These are phyloP conservation scores for Dasypogon diadema DNA, from an alignment of 2,888 invertebrate species.

Conservation along the genomic window DNA sequence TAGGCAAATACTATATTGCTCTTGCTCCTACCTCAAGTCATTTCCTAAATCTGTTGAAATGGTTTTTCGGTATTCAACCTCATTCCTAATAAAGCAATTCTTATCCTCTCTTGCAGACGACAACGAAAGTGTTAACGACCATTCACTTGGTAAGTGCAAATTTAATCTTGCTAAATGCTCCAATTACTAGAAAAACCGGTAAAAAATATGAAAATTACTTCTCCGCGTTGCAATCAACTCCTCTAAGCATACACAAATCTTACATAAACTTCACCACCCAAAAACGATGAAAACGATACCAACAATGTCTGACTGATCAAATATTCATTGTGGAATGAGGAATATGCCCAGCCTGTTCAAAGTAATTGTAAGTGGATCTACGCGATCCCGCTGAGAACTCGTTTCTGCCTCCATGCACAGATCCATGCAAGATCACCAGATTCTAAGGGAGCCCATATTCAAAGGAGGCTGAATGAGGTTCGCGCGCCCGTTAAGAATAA, in stretches of 20 bases:
- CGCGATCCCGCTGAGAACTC: conserved; percentile 18
- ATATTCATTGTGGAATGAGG: conserved; percentile 42
- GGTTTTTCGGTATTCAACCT: too few species aligned
- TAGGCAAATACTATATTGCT: too few species aligned
- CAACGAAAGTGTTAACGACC: conserved; percentile 25
- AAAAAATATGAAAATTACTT: neutral
- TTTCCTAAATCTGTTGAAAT: too few species aligned
- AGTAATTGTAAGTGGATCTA: conserved; percentile 44
- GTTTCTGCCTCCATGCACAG: conserved; percentile 32
- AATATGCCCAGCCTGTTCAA: conserved; percentile 31
- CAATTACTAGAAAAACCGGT: conserved; percentile 27
- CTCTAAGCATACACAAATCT: neutral
- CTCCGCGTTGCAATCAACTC: neutral
- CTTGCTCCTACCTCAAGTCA: too few species aligned
- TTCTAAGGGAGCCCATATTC: conserved; percentile 32
- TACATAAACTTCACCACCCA: neutral
- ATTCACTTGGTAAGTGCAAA: conserved; percentile 39
- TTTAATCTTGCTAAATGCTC: conserved; percentile 6
- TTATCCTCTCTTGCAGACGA: conserved; percentile 32
- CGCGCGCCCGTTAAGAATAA: conserved; percentile 45
- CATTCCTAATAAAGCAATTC: conserved; percentile 18
- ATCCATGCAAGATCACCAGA: conserved; percentile 22
- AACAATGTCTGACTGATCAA: conserved; percentile 44
- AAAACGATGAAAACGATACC: neutral
- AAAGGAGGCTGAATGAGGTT: conserved; percentile 32